Base-by-base conservation (phyloP, 2,113 vertebrate species). In the Malurus alboscapulatus region DNA sequence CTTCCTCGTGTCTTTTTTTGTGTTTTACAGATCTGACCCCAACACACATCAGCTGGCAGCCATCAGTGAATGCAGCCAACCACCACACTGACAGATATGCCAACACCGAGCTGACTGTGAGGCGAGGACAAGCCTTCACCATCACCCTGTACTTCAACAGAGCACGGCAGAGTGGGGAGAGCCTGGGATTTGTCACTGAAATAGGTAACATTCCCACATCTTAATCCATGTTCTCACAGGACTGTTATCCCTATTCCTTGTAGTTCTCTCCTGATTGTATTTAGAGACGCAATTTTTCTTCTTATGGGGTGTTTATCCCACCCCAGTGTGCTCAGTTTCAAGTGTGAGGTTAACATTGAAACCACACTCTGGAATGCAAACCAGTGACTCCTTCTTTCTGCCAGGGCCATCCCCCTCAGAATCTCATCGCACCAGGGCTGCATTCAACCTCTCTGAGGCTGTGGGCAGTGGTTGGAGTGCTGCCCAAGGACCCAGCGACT, bases 391-490 rank as follows among this genome's bases (percentile, higher is more conserved):
- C 67, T 92, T 76, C 51, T 77, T 12, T 47, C 90, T 30, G 30
- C 44, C 96, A 98, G 98, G 98, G 29, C 95, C 97, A 20, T 81
- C 81, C 32, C 87, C 98, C 96, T 98, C 98, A 7, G 98, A 98
- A 82, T 96, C 87, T 11, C 95, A 98, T 0, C 95, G 89, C 83
- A 98, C 98, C 71, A 97, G 97, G 93, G 96, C 98, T 32, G 96
- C 95, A 34, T 98, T 98, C 77, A 65, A 88, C 54, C 83, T 97
- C 3, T 92, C 95, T 2, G 94, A 92, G 36, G 47, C 6, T 0
- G 65, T 59, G 44, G 5, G 21, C 11, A 79, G 44, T 1, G 85
- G 95, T 21, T 98, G 98, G 98, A 95, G 88, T 1, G 98, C 96
- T 2, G 86, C 58, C 32, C 79, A 96, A n/a, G 94, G 29, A 18